phyloP scores from a whole-genome alignment of 2,888 invertebrate species.

The Nomada hirtipes region DNA sequence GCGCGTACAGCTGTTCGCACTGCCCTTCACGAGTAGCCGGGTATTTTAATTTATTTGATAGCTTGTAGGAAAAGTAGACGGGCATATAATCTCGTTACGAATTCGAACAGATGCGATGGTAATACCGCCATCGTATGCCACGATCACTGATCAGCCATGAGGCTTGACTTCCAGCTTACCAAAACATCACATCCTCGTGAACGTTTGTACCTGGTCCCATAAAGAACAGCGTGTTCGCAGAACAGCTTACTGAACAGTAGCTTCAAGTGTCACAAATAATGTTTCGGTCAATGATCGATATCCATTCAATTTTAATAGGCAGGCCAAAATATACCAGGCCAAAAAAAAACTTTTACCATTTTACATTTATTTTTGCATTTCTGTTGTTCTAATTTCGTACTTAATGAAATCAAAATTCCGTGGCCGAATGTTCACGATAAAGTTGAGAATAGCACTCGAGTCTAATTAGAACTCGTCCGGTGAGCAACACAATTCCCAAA shows the following conservation, averaged over 20 bases:
- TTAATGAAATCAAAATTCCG: background rate
- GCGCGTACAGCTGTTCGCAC: constrained; percentile 45
- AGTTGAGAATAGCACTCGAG: background rate
- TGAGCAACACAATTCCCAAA: constrained; percentile 1
- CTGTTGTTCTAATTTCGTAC: background rate
- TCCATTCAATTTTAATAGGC: background rate
- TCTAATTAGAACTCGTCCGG: background rate
- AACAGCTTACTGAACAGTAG: background rate
- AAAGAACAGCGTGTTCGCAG: constrained; percentile 15
- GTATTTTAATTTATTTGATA: constrained; percentile 71
- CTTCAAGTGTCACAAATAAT: background rate
- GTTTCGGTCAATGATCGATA: background rate
- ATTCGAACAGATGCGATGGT: constrained; percentile 32
- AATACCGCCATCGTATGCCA: background rate
- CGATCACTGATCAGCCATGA: constrained; percentile 39
- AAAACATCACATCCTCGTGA: constrained; percentile 34
- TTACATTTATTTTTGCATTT: background rate
- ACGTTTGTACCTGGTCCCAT: constrained; percentile 59
- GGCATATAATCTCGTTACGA: constrained; percentile 49
- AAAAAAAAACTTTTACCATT: background rate
- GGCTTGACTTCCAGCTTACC: constrained; percentile 42
- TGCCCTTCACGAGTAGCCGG: constrained; percentile 32
- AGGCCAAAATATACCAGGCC: too few species aligned
- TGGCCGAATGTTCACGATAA: background rate
- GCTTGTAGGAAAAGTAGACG: constrained; percentile 56